Evolutionary conservation across 2,888 invertebrate genomes (phyloP), one percentile per base, ranked within the genome.

Genomic region (Papilio gigon): DNA sequence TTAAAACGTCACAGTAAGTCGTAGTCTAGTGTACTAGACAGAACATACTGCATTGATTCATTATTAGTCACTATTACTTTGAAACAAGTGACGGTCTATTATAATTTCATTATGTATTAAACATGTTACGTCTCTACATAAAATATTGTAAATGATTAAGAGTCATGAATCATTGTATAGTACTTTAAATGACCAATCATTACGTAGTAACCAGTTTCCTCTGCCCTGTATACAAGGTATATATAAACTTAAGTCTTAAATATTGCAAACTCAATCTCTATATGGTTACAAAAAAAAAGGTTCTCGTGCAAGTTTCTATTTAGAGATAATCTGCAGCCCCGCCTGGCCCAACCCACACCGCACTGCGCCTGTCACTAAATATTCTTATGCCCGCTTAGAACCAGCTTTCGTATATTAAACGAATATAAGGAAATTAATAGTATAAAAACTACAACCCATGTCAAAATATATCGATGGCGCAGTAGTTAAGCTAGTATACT

Each of bases 301-400:
- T 47, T 59, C 63, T 64, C 50, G 22, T 47, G 47, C 68, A 68
- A 64, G 68, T 68, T 68, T 68, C 68, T 68, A 64, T 68, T 68
- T 68, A 59, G 59, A 68, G 68, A 64, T 50, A 64, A 64, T 22
- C 47, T 64, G 47, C 64, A 47, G 47, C 59, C 47, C 14, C 44
- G 56, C 62, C 58, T 58, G 47, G 58, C 70, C 63, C 44, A 58
- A 58, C 53, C 42, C 62, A 17, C 56, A 42, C 20, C 50, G 37
- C 59, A 60, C 30, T 53, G 53, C 53, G 53, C 22, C 47, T 47
- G 22, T 47, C 22, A 61, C 40, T 61, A 2, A 53, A 53, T 17
- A 53, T 53, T 53, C 53, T 30, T 17, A 53, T 30, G 50, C 25
- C 14, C 50, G 30, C 30, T 37, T 1, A 35, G 33, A 35, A 35